phyloP scores from a whole-genome alignment of 2,113 vertebrate species.

The pig (Sus scrofa) region T2T-Sscrofa CM000813.6:136627001-136627500 shows the following conservation, averaged over 20 bases:
- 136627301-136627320: too few relatives aligned
- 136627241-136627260: background rate
- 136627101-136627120: background rate
- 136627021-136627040: background rate
- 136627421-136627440: background rate
- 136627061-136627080: background rate
- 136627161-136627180: background rate
- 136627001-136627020: background rate
- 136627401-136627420: background rate
- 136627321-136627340: too few relatives aligned
- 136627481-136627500: background rate
- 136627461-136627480: background rate
- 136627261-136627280: background rate
- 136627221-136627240: background rate
- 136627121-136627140: background rate
- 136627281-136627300: background rate
- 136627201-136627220: background rate
- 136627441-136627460: fast-evolving
- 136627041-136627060: background rate
- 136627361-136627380: background rate
- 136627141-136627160: background rate
- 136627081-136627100: background rate
- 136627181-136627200: background rate
- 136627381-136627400: background rate
- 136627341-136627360: background rate